phyloP scores from a whole-genome alignment of 2,113 vertebrate genomes.

The Abramis brama region DNA sequence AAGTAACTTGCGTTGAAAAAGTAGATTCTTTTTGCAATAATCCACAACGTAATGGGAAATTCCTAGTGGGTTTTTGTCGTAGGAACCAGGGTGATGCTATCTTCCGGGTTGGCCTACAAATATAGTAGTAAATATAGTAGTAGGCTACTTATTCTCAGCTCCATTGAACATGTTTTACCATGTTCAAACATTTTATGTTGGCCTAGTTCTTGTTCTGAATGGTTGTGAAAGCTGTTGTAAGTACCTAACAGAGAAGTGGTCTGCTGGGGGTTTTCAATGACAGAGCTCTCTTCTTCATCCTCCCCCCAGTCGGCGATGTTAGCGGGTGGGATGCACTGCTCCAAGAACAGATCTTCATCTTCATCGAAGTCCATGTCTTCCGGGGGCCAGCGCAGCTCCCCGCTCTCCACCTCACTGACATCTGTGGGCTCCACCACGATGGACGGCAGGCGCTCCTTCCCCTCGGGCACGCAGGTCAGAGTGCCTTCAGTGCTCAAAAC shows the following conservation, averaged over 20 bases:
- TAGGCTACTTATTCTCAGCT: not conserved
- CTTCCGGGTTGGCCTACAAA: not conserved
- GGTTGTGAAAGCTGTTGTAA: slow-evolving; percentile 6
- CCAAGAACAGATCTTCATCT: slow-evolving; percentile 79
- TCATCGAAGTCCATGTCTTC: slow-evolving; percentile 74
- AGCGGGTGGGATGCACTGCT: slow-evolving; percentile 78
- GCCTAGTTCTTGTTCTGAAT: not conserved
- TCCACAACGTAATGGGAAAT: not conserved
- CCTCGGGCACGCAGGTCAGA: slow-evolving; percentile 57
- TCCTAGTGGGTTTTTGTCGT: not conserved
- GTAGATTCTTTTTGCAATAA: not conserved
- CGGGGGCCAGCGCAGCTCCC: slow-evolving; percentile 83
- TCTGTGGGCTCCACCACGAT: slow-evolving; percentile 83
- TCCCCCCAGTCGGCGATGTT: slow-evolving; percentile 79
- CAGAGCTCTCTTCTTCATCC: slow-evolving; percentile 66
- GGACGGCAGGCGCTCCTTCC: slow-evolving; percentile 79
- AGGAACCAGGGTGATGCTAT: not conserved
- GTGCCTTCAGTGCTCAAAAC: slow-evolving; percentile 61
- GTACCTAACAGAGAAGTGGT: slow-evolving; percentile 73
- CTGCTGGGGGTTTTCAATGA: slow-evolving; percentile 68
- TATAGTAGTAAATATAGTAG: not conserved
- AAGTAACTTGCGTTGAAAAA: too few relatives aligned
- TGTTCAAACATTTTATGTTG: not conserved
- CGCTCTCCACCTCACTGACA: slow-evolving; percentile 81
- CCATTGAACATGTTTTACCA: not conserved